Evolutionary conservation across 2,888 invertebrate genomes (phyloP).

Genomic region (Phaedon cochleariae): DNA sequence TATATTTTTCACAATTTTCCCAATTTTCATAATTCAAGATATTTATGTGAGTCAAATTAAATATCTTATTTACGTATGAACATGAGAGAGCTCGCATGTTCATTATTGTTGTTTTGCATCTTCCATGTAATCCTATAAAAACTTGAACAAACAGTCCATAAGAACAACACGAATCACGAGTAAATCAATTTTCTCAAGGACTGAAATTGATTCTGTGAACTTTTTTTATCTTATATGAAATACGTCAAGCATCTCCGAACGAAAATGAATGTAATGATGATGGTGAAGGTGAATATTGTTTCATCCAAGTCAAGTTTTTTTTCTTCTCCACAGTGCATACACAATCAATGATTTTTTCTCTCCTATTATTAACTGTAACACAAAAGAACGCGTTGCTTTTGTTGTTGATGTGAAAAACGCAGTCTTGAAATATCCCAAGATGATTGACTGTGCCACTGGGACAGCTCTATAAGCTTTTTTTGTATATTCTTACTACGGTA

Average conservation of each 20-base stretch:
- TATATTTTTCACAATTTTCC: too few relatives aligned
- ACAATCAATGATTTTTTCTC: neutral
- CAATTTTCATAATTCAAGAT: too few relatives aligned
- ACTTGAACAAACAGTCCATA: neutral
- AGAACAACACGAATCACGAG: neutral
- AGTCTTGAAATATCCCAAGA: conserved; percentile 24
- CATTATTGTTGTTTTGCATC: neutral
- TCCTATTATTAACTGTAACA: neutral
- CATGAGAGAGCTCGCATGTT: neutral
- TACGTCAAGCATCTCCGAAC: neutral
- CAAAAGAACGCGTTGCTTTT: conserved; percentile 8
- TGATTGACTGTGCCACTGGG: conserved; percentile 39
- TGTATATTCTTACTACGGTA: conserved; percentile 29
- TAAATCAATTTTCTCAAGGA: neutral
- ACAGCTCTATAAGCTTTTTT: conserved; percentile 35
- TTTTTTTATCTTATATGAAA: too few relatives aligned
- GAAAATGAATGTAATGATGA: neutral
- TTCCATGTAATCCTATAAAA: too few relatives aligned
- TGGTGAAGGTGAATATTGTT: neutral
- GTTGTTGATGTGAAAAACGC: conserved; percentile 18
- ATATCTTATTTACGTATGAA: too few relatives aligned
- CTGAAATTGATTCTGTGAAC: too few relatives aligned
- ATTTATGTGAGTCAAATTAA: too few relatives aligned
- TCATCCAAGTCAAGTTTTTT: neutral
- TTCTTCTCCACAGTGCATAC: neutral